Percentiles rank a stretch among this genome's conserved stretches.
Conservation (phyloP, 2,113 vertebrate species). For the Lota lota region DNA sequence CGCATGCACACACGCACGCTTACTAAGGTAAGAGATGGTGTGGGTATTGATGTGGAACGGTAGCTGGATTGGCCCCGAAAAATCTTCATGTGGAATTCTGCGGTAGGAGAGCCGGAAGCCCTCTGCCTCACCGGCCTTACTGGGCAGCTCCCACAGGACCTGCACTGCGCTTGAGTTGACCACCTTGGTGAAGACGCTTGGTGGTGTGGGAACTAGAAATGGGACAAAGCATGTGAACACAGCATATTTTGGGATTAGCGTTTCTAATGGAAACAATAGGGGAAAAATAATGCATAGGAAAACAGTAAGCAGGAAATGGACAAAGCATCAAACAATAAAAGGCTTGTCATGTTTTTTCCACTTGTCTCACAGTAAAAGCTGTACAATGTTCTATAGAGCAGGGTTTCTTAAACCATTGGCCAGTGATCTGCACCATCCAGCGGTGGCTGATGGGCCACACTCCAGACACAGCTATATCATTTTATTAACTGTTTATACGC, state of each 20-base stretch:
- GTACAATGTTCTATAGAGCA: no score
- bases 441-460: no score
- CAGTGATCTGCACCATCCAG: no score
- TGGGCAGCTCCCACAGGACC: conserved; percentile 73
- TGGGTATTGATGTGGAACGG: conserved; percentile 60
- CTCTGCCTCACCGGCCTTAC: conserved; percentile 59
- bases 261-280: no score
- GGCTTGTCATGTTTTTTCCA: no score
- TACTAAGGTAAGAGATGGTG: conserved; percentile 65
- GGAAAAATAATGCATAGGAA: not conserved
- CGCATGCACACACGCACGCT: conserved; percentile 23
- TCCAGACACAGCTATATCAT: no score
- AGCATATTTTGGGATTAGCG: not conserved
- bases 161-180: conserved; percentile 64
- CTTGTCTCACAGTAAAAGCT: no score
- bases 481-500: no score
- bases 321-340: no score
- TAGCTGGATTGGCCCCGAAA: conserved; percentile 64
- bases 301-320: not conserved
- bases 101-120: conserved; percentile 74
- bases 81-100: conserved; percentile 63
- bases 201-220: conserved; percentile 63
- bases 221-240: not conserved
- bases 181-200: conserved; percentile 72
- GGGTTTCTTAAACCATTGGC: no score